Evolutionary conservation across 2,888 invertebrate species (phyloP), one percentile per base, ranked within the genome.

Genomic region (Amblyteles armatorius): DNA sequence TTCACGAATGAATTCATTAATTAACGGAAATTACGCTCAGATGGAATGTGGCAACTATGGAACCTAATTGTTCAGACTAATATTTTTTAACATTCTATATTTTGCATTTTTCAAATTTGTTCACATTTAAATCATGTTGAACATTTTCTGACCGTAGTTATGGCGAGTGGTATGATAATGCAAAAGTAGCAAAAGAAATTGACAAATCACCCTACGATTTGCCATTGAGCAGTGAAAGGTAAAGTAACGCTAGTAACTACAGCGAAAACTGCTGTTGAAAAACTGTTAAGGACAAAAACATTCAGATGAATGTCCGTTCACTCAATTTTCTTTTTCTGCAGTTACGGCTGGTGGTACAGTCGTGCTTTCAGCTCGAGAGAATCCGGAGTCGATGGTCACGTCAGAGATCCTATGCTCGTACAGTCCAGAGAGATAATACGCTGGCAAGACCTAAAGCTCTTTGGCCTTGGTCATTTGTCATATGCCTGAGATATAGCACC

Each of bases 341-440:
- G 92, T 11, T 92, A 93, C 60, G 92, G 92, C 6, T 92, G 92
- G 92, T 93, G 92, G 92, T 90, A 92, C 83, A 90, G 91, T 73
- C 88, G 74, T 55, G 90, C 90, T 4, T 90, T 91, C 68, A 88
- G 85, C 3, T 89, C 90, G 5, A 89, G 87, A 52, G 89, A 90
- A 84, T 72, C 87, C 11, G 86, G 88, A 52, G 89, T 2, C 40
- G 88, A 92, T 84, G 90, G 90, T 72, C 91, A 89, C 60, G 91
- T 89, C 76, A 90, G 86, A 68, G 92, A 92, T 0, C 91, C 92
- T 22, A 92, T 92, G 9, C 86, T 92, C 50, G 90, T 92, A 11
- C 89, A 86, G 60, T 88, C 90, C 11, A 91, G 89, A 69, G 89
- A 90, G 87, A 90, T 90, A 80, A 89, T 92, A 73, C 90, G 90